Conservation (phyloP, 2,888 invertebrate genomes). For the Rhamphomyia laevipes region DNA sequence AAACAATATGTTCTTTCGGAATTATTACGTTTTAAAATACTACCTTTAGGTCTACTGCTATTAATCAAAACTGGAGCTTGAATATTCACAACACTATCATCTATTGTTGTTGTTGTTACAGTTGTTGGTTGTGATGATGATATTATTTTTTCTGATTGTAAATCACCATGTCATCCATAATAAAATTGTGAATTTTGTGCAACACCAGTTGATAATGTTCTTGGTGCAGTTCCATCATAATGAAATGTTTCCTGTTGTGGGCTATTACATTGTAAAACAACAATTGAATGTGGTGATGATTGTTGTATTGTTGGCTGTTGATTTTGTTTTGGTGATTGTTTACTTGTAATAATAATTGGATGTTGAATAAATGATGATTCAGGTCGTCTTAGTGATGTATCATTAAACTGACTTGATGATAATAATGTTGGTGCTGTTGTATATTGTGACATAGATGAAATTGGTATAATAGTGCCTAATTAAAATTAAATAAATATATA, state of each 20-base stretch:
- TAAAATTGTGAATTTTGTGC: slow-evolving; percentile 34
- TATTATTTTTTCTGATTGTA: not conserved
- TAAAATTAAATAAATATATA: not conserved
- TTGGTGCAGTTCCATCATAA: slow-evolving; percentile 35
- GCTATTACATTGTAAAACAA: not conserved
- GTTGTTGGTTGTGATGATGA: not conserved
- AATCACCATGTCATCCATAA: slow-evolving; percentile 33
- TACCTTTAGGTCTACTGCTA: not conserved
- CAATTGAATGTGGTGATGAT: slow-evolving; percentile 17
- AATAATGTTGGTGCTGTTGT: slow-evolving; percentile 33
- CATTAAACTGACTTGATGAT: no score
- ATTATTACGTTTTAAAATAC: slow-evolving; percentile 10
- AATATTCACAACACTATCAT: not conserved
- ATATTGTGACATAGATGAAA: slow-evolving; percentile 32
- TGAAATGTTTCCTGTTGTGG: slow-evolving; percentile 16
- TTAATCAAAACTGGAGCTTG: not conserved
- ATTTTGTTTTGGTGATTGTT: not conserved
- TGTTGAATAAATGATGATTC: not conserved
- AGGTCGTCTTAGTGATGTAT: slow-evolving; percentile 29
- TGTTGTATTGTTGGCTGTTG: slow-evolving; percentile 14
- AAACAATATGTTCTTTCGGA: slow-evolving; percentile 18
- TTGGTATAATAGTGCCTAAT: slow-evolving; percentile 30
- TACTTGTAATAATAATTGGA: slow-evolving; percentile 2
- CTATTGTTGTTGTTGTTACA: not conserved
- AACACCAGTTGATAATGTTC: slow-evolving; percentile 34